phyloP scores from a whole-genome alignment of 1,140 invertebrate genomes.

The Leptinotarsa undecemlineata region DNA sequence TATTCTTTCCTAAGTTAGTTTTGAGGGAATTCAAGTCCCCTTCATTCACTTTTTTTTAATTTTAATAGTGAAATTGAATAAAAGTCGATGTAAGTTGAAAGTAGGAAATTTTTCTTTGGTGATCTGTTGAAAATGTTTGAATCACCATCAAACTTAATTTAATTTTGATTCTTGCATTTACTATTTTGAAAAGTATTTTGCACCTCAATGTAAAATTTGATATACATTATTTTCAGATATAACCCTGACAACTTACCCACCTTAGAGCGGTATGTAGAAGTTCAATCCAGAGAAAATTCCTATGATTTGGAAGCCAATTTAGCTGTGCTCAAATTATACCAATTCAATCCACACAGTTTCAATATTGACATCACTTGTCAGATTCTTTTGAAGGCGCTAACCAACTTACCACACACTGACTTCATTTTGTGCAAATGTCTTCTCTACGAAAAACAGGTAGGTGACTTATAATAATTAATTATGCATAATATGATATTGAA shows the following conservation, averaged over 20 bases:
- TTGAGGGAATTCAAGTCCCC: too few species aligned
- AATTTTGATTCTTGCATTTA: not conserved
- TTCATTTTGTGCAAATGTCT: slow-evolving; percentile 96
- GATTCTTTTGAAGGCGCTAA: slow-evolving; percentile 92
- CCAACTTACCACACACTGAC: slow-evolving; percentile 95
- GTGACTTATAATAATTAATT: too few species aligned
- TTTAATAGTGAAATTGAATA: too few species aligned
- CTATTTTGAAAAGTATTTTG: not conserved
- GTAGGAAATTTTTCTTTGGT: not conserved
- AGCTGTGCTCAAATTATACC: slow-evolving; percentile 88
- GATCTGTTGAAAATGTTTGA: slow-evolving; percentile 7
- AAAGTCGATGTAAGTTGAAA: too few species aligned
- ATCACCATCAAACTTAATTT: slow-evolving; percentile 18
- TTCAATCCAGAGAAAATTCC: slow-evolving; percentile 89
- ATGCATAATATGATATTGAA: too few species aligned
- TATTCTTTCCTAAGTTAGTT: too few species aligned
- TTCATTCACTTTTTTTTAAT: too few species aligned
- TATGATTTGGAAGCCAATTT: slow-evolving; percentile 97
- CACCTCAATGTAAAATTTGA: slow-evolving; percentile 6
- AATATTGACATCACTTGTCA: slow-evolving; percentile 80
- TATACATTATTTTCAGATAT: slow-evolving; percentile 67
- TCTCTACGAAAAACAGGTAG: slow-evolving; percentile 83
- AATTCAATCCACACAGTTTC: slow-evolving; percentile 91
- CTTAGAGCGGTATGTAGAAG: slow-evolving; percentile 89
- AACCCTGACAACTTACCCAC: slow-evolving; percentile 91